These are phyloP conservation scores for Thaumatotibia leucotreta DNA, from an alignment of 1,140 invertebrate species.

Conservation along the genomic window DNA sequence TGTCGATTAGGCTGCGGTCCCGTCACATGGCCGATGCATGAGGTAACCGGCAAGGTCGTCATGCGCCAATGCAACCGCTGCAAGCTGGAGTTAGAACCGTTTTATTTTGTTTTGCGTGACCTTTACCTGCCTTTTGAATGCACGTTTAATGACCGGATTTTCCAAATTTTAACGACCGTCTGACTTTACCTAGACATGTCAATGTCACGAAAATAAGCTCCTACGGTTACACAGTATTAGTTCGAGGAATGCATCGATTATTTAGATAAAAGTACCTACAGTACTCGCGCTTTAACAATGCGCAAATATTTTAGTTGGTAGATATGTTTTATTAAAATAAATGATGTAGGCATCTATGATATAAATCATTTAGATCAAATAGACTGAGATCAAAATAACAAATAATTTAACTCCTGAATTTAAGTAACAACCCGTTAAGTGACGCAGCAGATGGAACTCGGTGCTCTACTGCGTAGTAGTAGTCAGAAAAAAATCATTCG, in stretches of 20 bases:
- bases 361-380: too few relatives aligned
- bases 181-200: background rate
- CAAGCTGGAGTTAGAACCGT: background rate
- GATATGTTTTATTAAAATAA: too few relatives aligned
- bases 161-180: background rate
- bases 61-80: background rate
- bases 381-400: too few relatives aligned
- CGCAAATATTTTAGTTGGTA: too few relatives aligned
- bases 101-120: background rate
- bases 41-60: background rate
- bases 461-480: too few relatives aligned
- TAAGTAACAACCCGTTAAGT: too few relatives aligned
- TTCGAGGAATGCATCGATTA: background rate
- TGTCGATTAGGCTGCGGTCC: background rate
- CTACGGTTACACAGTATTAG: background rate
- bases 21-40: background rate
- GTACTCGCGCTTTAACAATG: too few relatives aligned
- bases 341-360: too few relatives aligned
- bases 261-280: background rate
- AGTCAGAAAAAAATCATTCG: too few relatives aligned
- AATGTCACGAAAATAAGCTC: background rate
- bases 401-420: too few relatives aligned
- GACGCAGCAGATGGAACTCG: too few relatives aligned
- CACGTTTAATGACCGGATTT: background rate
- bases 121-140: background rate